Evolutionary conservation across 2,113 vertebrate species (phyloP), one percentile per base, ranked within the genome.

Genomic region (Dermatemys mawii): DNA sequence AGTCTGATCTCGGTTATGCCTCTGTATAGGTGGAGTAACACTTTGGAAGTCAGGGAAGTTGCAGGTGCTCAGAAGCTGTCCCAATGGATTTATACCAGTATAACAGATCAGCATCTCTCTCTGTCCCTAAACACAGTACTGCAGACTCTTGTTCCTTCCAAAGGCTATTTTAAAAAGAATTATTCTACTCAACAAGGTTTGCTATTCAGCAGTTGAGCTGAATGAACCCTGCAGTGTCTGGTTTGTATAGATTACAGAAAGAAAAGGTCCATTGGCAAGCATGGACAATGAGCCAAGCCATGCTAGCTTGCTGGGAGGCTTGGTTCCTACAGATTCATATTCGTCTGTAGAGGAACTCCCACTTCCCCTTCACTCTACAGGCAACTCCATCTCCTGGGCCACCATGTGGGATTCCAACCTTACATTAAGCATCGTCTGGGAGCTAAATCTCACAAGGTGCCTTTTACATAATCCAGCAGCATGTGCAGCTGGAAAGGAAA

Each of bases 1-100:
- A 8, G 13, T 51, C 63, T 24, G 32, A 13, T 13, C 10, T 44
- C 24, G 26, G 48, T 48, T n/a, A 17, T 19, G 3, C 0, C 0
- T 38, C 22, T 27, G 12, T 38, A 53, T 44, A 50, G 44, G 48
- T 41, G 60, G 26, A 29, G 27, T 53, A 41, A 2, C 17, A 32
- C 14, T 81, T n/a, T 75, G 60, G 21, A 24, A 83, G 29, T 29
- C 29, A 8, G 16, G 41, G 21, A 54, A 32, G 38, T 32, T 29
- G 24, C 53, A 46, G 41, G 41, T 29, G 26, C 53, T 82, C 38
- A 44, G 41, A 76, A 29, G 38, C 53, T 44, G 27, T 29, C 24
- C 4, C 53, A 46, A 29, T 27, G 12, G 41, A 41, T 41, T 44
- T 22, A 73, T 41, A 24, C 70, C 11, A 24, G 60, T 19, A 8